phyloP scores from a whole-genome alignment of 1,140 invertebrate species.

The Euschistus heros region DNA sequence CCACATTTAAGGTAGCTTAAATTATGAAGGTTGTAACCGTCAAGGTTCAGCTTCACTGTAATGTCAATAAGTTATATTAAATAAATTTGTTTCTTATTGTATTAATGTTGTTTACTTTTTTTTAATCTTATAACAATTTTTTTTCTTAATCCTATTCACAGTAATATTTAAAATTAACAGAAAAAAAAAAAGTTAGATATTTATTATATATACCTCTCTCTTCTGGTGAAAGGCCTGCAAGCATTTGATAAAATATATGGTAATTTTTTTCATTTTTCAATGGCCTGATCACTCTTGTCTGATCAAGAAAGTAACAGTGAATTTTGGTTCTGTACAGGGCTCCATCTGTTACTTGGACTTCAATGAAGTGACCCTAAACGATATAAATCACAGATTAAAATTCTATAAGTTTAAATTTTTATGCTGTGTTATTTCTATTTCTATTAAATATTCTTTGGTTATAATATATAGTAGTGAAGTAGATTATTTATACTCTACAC shows the following conservation, averaged over 20 bases:
- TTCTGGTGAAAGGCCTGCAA: constrained; percentile 76
- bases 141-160: too few relatives aligned
- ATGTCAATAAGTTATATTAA: constrained; percentile 17
- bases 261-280: constrained; percentile 85
- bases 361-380: constrained; percentile 82
- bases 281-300: constrained; percentile 79
- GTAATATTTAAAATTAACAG: not conserved
- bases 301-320: constrained; percentile 89
- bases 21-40: constrained; percentile 70
- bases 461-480: too few relatives aligned
- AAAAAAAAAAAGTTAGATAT: not conserved
- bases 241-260: constrained; percentile 95
- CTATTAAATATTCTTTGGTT: too few relatives aligned
- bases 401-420: too few relatives aligned
- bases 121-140: too few relatives aligned
- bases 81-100: not conserved
- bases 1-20: constrained; percentile 67
- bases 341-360: constrained; percentile 92
- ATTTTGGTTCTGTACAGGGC: constrained; percentile 91
- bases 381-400: too few relatives aligned
- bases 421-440: too few relatives aligned
- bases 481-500: too few relatives aligned
- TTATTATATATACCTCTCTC: constrained; percentile 53
- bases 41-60: constrained; percentile 63
- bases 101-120: too few relatives aligned